Evolutionary conservation across 2,113 vertebrate species (phyloP), one percentile per base, ranked within the genome.

Genomic region (Podilymbus podiceps): DNA sequence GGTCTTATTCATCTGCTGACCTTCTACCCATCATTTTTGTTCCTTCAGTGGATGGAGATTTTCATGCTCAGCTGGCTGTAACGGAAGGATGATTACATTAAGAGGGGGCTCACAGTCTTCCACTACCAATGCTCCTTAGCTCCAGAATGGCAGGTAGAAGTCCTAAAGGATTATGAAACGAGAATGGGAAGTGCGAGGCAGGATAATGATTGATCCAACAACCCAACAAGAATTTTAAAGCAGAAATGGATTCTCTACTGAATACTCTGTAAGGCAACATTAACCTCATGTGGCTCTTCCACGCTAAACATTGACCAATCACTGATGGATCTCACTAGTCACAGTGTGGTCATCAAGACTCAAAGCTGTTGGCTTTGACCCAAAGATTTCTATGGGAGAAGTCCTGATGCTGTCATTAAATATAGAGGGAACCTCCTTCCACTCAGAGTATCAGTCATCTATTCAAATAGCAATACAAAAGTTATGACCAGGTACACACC

Each of bases 401-500:
- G 35, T 49, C 33, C 13, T 77, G 3, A 1, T 31, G 9, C 47
- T 83, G 33, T 59, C 31, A 33, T 76, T 64, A 63, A 81, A 60
- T 11, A 47, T 11, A n/a, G 5, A 53, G 15, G 44, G 13, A 64
- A 5, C 12, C 12, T 84, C 35, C 24, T 87, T 25, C 31, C 33
- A 18, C 9, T n/a, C 30, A 64, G 46, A 67, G 85, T 31, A 31
- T 84, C 31, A 62, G 27, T 40, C 0, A 0, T 22, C 6, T 44
- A 27, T 82, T 75, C 59, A 74, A 76, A 63, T 47, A 89, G 71
- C 20, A 15, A 44, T 46, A 35, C 8, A 47, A 52, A 47, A 49
- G 8, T 22, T 24, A 67, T 1, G 5, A 66, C 8, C 8, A 52
- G 9, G 27, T 67, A 86, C 95, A 95, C 89, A 99, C 99, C 99